Evolutionary conservation across 2,113 vertebrate species (phyloP).

Genomic region (Macquaria ambigua): DNA sequence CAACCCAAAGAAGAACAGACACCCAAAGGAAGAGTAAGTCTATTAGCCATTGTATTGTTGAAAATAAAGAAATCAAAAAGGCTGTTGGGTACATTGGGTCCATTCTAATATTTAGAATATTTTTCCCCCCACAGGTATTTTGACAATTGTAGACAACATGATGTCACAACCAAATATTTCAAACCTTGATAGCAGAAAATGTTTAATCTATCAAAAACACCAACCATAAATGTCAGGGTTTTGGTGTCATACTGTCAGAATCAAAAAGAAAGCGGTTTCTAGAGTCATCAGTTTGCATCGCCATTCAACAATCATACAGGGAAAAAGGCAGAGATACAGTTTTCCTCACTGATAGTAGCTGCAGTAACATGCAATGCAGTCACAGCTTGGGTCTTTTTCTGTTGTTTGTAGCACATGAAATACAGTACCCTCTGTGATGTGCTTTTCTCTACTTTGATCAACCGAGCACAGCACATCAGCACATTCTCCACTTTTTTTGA

Average conservation of each 20-base stretch:
- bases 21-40: background rate
- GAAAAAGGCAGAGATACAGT: background rate
- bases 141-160: background rate
- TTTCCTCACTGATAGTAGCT: slow-evolving; percentile 26
- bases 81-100: too few relatives aligned
- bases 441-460: slow-evolving; percentile 31
- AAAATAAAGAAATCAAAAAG: slow-evolving; percentile 1
- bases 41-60: background rate
- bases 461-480: background rate
- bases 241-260: slow-evolving; percentile 28
- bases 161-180: slow-evolving; percentile 15
- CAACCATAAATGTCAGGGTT: slow-evolving; percentile 21
- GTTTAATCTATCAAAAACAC: slow-evolving; percentile 16
- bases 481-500: background rate
- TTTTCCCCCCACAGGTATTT: background rate
- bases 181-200: background rate
- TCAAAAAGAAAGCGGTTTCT: slow-evolving; percentile 19
- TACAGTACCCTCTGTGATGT: background rate
- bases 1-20: background rate
- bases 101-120: background rate
- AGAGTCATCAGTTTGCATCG: slow-evolving; percentile 30
- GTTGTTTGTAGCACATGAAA: slow-evolving; percentile 42
- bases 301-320: slow-evolving; percentile 1
- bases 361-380: slow-evolving; percentile 35
- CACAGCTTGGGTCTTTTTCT: slow-evolving; percentile 40